A percentile compares a stretch with the other conserved stretches of the same genome.
phyloP scores from a whole-genome alignment of 1,140 invertebrate genomes.

The Penaeus chinensis region DNA sequence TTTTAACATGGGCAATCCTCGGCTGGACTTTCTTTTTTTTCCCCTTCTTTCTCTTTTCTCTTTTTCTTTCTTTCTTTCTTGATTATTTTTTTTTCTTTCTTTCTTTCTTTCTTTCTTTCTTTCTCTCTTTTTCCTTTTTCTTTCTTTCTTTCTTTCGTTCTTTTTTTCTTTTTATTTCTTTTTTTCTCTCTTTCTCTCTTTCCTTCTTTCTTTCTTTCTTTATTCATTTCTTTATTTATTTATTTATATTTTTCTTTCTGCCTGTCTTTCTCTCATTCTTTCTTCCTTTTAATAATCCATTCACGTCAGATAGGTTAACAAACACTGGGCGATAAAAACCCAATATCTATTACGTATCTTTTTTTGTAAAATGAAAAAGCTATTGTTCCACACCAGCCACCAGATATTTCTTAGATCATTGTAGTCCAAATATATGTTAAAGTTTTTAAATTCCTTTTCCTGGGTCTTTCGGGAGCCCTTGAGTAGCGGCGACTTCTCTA shows the following conservation, averaged over 20 bases:
- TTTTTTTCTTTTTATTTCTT: background rate
- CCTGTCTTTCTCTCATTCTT: background rate
- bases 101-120: background rate
- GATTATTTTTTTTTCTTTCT: background rate
- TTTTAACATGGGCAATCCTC: background rate
- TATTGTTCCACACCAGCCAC: too few species aligned
- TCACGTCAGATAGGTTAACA: too few species aligned
- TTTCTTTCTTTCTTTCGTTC: background rate
- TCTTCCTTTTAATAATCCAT: background rate
- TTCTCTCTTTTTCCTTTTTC: background rate
- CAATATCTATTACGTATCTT: too few species aligned
- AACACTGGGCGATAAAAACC: too few species aligned
- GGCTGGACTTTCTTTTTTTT: background rate
- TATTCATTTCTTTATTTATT: background rate
- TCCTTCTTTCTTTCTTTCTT: background rate
- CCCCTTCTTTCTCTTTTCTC: background rate
- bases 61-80: slow-evolving; percentile 1
- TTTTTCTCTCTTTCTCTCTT: background rate
- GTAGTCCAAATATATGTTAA: too few species aligned
- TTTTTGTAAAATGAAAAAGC: too few species aligned
- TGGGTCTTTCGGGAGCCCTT: too few species aligned
- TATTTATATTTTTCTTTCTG: background rate
- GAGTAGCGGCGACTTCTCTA: too few species aligned
- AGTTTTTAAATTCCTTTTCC: too few species aligned
- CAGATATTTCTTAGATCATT: too few species aligned